Conservation (phyloP, 2,113 vertebrate species). For the Fulica atra region DNA sequence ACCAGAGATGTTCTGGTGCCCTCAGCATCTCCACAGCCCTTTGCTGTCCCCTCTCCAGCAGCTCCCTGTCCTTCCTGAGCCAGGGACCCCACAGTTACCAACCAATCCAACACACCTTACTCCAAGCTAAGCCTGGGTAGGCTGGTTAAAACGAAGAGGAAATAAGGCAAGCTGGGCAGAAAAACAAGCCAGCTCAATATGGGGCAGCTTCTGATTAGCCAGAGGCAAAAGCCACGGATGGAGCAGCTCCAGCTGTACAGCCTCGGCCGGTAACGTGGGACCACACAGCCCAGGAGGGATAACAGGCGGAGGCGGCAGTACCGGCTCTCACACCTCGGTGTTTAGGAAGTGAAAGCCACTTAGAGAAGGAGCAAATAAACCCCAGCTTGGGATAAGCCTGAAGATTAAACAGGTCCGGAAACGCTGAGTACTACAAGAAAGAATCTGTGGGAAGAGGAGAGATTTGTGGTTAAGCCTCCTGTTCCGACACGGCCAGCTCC, state of each 20-base stretch:
- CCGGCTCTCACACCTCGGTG: not conserved
- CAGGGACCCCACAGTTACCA: not conserved
- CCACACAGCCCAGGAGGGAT: not conserved
- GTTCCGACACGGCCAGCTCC: not conserved
- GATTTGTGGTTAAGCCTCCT: not conserved
- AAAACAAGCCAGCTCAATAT: not conserved
- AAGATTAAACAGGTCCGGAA: constrained; percentile 24
- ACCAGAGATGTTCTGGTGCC: too few species aligned
- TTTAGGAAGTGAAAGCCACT: constrained; percentile 8
- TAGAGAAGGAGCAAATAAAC: not conserved
- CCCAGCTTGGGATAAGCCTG: not conserved
- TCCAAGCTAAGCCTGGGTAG: not conserved
- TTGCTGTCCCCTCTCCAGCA: too few species aligned
- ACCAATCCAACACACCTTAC: not conserved
- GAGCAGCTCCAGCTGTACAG: not conserved
- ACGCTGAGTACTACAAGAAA: not conserved
- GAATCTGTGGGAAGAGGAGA: constrained; percentile 26
- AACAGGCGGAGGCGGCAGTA: not conserved
- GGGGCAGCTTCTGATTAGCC: not conserved
- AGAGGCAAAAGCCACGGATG: not conserved
- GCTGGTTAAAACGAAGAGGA: not conserved
- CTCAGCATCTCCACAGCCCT: too few species aligned
- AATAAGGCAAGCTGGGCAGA: not conserved
- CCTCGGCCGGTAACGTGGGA: not conserved
- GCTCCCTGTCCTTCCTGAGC: too few species aligned